Evolutionary conservation across 2,113 vertebrate species (phyloP).

Genomic region (Rousettus leschenaultii): DNA sequence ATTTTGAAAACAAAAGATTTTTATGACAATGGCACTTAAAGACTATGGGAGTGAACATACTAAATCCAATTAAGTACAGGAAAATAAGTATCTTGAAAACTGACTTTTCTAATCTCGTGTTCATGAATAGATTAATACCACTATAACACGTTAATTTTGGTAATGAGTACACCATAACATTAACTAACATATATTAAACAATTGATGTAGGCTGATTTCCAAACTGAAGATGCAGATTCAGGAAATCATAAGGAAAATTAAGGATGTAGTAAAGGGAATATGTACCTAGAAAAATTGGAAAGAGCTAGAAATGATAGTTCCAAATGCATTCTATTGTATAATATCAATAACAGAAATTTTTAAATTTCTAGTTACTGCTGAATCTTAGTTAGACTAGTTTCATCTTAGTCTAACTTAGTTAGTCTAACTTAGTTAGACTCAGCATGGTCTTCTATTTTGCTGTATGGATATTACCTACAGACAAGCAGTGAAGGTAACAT

Average conservation of each 20-base stretch:
- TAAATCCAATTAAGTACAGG: background rate
- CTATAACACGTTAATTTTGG: background rate
- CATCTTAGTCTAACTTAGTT: no score
- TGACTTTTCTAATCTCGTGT: background rate
- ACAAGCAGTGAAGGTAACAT: background rate
- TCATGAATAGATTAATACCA: background rate
- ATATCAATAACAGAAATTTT: background rate
- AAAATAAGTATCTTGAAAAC: background rate
- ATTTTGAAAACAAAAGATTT: background rate
- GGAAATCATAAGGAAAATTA: background rate
- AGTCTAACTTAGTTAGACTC: no score
- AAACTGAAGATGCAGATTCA: background rate
- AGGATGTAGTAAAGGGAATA: background rate
- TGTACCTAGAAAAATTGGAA: background rate
- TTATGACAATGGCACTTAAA: background rate
- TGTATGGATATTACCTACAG: background rate
- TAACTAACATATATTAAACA: background rate
- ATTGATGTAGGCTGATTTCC: background rate
- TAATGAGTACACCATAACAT: background rate
- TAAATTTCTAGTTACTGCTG: background rate
- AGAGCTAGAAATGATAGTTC: background rate
- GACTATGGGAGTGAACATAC: background rate
- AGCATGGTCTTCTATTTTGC: background rate
- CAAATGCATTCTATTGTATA: background rate
- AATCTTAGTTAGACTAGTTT: background rate